A percentile compares a stretch with the other conserved stretches of the same genome.
Conservation (phyloP, 2,888 invertebrate genomes). For the Belgica antarctica region DNA sequence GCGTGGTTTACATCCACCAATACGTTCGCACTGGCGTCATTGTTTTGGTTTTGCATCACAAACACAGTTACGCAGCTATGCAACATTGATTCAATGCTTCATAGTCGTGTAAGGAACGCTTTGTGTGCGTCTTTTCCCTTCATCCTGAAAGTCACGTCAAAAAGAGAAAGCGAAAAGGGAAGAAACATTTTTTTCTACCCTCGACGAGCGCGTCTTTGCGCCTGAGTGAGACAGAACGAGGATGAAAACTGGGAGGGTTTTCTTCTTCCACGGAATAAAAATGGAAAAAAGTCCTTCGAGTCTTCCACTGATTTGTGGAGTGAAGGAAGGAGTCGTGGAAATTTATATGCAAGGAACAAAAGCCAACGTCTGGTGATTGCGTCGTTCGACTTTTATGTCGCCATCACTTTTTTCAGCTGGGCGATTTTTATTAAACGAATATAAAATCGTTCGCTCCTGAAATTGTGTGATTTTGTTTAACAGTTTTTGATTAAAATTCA, state of each 20-base stretch:
- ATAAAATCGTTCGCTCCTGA: neutral
- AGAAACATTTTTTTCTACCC: constrained; percentile 29
- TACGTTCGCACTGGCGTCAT: neutral
- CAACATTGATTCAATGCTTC: neutral
- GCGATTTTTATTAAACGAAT: neutral
- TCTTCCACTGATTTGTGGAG: constrained; percentile 25
- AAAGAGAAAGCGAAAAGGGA: constrained; percentile 8
- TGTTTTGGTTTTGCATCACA: constrained; percentile 16
- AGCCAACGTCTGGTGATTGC: neutral
- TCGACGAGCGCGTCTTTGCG: neutral
- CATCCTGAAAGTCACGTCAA: neutral
- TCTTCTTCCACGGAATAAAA: constrained; percentile 9
- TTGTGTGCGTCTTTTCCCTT: neutral
- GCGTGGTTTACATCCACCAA: constrained; percentile 21
- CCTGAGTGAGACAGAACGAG: neutral
- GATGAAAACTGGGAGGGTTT: constrained; percentile 27
- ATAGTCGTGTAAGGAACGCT: neutral
- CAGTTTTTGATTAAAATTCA: too few relatives aligned
- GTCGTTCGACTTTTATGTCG: neutral
- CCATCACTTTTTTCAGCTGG: neutral
- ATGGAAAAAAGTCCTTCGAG: constrained; percentile 17
- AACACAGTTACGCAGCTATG: too few relatives aligned
- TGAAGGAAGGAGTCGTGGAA: neutral
- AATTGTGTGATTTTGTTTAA: neutral
- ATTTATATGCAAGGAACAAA: neutral